Evolutionary conservation across 2,888 invertebrate species (phyloP), one percentile per base, ranked within the genome.

Genomic region (Phengaris alcon): DNA sequence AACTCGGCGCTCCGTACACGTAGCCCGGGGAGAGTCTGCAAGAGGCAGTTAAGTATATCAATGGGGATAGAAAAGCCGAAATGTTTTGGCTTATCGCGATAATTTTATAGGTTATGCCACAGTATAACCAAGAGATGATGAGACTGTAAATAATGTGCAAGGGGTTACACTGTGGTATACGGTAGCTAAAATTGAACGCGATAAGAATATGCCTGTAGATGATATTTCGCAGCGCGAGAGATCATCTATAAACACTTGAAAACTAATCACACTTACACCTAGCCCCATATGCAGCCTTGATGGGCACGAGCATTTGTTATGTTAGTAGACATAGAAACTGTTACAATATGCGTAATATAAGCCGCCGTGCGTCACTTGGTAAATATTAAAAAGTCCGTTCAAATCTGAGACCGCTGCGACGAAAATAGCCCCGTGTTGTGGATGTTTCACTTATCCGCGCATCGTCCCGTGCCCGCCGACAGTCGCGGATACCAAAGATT

Each of bases 1-100:
- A 97, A 80, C 97, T 95, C 73, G 96, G 96, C 78, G 96, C 96
- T 81, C 97, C 95, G 80, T 93, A 93, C 90, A 97, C 95, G 91
- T 97, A 97, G 73, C 97, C 96, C 68, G 93, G 93, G 51, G 93
- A 93, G 84, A 93, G 88, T 88, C 93, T 93, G 91, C 80, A 72
- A 72, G 22, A 54, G 22, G 64, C 64, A 64, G 64, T 35, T 35
- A 12, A 35, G 64, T 35, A 64, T 44, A 64, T 44, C 57, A 55
- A 73, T 54, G 54, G 12, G 44, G 44, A n/a, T 73, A 54, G 44
- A 73, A 10, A 54, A 12, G 55, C 46, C 44, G n/a, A 13, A 22
- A 35, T 44, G 76, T 77, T 78, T 77, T 80, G 78, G 78, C 79
- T 77, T 59, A 51, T 44, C 64, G 64, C 64, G 64, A 35, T 64